These are phyloP conservation scores for Drosophila lacteicornis DNA, from an alignment of 1,140 invertebrate genomes.

Conservation along the genomic window DNA sequence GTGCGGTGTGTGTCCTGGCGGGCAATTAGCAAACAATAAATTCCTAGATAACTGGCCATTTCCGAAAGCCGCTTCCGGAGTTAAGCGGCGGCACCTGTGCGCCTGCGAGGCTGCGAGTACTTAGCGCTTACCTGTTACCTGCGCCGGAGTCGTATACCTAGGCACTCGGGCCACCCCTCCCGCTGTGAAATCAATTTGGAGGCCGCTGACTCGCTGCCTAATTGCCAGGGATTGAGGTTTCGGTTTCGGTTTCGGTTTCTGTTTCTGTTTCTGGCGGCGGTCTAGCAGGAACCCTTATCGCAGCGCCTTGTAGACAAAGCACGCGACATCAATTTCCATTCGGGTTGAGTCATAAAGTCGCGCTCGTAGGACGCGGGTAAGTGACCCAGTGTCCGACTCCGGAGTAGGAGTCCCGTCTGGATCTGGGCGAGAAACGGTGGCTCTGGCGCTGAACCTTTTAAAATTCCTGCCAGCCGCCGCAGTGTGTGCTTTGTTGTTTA, in stretches of 20 bases:
- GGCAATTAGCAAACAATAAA: conserved; percentile 79
- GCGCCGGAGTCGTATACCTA: conserved; percentile 6
- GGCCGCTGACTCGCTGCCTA: conserved; percentile 68
- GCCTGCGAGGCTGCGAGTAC: conserved; percentile 33
- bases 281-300: conserved; percentile 62
- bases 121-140: conserved; percentile 45
- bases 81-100: conserved; percentile 61
- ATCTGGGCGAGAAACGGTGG: conserved; percentile 15
- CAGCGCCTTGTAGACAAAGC: conserved; percentile 64
- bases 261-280: conserved; percentile 5
- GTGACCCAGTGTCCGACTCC: conserved; percentile 66
- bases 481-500: conserved; percentile 77
- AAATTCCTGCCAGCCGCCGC: conserved; percentile 79
- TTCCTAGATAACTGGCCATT: conserved; percentile 81
- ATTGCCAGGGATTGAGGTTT: conserved; percentile 58
- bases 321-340: conserved; percentile 79
- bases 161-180: conserved; percentile 20
- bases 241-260: conserved; percentile 7
- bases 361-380: conserved; percentile 65
- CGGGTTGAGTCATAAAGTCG: conserved; percentile 78
- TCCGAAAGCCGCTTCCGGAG: conserved; percentile 82
- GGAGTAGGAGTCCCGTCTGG: neutral
- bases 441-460: conserved; percentile 81
- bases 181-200: conserved; percentile 83
- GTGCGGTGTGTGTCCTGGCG: conserved; percentile 54